These are phyloP conservation scores for Nomada fucata DNA, from an alignment of 2,888 invertebrate species.

Conservation along the genomic window DNA sequence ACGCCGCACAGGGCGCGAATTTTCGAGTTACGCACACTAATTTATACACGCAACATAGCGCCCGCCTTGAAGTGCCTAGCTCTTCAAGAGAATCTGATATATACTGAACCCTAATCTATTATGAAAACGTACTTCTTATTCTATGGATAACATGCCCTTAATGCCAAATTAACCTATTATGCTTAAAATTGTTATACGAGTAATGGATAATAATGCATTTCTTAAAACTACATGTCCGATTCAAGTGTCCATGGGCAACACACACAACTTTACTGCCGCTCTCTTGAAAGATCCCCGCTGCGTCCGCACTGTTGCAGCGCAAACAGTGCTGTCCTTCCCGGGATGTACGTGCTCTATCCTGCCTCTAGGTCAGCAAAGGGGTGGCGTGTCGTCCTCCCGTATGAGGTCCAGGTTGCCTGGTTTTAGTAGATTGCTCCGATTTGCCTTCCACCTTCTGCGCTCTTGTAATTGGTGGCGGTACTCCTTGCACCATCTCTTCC, in stretches of 20 bases:
- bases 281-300: not conserved
- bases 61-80: not conserved
- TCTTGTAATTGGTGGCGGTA: not conserved
- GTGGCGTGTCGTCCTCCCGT: not conserved
- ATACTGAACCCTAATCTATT: too few species aligned
- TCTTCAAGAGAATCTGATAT: not conserved
- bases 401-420: not conserved
- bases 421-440: not conserved
- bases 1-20: too few species aligned
- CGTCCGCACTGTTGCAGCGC: not conserved
- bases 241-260: not conserved
- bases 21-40: too few species aligned
- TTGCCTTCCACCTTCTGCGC: not conserved
- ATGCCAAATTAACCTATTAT: too few species aligned
- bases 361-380: not conserved
- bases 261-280: not conserved
- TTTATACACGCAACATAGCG: not conserved
- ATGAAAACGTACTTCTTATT: too few species aligned
- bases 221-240: too few species aligned
- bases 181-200: too few species aligned
- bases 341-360: not conserved
- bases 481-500: too few species aligned
- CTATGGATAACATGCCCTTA: too few species aligned
- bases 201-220: too few species aligned
- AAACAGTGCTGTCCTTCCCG: not conserved